Evolutionary conservation across 35 echinoderm and acorn worm species (phyloP).

Genomic region (Stichopus chloronotus): DNA sequence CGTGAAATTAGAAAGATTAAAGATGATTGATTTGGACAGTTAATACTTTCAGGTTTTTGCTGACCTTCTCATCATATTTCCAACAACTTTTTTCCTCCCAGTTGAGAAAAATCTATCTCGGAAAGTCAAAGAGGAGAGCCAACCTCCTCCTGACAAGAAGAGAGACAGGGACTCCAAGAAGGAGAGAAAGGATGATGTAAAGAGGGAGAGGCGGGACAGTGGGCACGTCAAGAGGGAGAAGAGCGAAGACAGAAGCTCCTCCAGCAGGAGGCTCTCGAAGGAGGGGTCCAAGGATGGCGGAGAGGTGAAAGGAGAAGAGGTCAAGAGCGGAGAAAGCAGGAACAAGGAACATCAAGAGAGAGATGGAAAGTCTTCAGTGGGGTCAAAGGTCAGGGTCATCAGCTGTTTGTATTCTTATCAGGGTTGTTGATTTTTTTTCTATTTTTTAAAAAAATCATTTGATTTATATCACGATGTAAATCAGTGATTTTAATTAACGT

Average conservation of each 20-base stretch:
- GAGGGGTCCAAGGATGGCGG: constrained; percentile 9
- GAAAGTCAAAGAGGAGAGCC: constrained; percentile 15
- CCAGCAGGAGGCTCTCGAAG: constrained; percentile 27
- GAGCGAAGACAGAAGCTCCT: neutral
- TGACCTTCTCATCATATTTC: no score
- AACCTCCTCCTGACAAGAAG: constrained; percentile 59
- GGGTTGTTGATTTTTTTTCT: no score
- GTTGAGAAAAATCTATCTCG: neutral
- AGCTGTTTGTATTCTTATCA: no score
- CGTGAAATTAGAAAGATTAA: no score
- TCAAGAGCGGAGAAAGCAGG: neutral
- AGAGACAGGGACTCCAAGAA: constrained; percentile 38
- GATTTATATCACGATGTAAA: no score
- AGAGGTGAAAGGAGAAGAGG: neutral
- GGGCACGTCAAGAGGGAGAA: constrained; percentile 15
- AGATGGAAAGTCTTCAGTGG: neutral
- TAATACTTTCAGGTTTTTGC: no score
- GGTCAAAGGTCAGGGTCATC: neutral
- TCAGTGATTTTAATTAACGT: no score
- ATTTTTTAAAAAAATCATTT: no score
- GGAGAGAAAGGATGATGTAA: constrained; percentile 35
- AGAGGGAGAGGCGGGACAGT: neutral
- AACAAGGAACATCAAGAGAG: neutral
- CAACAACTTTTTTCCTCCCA: neutral
- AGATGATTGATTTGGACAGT: no score